A percentile compares a stretch with the other conserved stretches of the same genome.
Conservation (phyloP, 1,140 invertebrate species). For the Trachelipus rathkii region DNA sequence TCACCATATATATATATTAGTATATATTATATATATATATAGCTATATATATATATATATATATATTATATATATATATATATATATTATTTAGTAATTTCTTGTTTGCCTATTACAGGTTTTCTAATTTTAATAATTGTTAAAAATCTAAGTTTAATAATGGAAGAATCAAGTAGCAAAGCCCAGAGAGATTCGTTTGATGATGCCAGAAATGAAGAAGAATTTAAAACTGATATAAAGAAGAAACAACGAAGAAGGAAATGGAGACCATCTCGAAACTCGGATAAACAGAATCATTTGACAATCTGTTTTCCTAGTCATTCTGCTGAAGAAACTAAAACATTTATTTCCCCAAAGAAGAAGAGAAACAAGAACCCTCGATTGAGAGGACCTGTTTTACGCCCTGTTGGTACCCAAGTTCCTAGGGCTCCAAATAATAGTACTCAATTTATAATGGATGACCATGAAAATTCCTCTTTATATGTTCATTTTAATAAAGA, state of each 20-base stretch:
- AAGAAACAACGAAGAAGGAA: neutral
- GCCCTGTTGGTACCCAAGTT: conserved; percentile 46
- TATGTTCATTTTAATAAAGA: conserved; percentile 45
- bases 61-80: no score
- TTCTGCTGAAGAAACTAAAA: neutral
- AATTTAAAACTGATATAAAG: neutral
- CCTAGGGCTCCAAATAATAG: conserved; percentile 51
- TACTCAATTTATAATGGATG: conserved; percentile 51
- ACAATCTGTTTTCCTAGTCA: conserved; percentile 17
- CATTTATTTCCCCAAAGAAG: conserved; percentile 4
- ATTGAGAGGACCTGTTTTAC: conserved; percentile 40
- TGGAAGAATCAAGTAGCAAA: no score
- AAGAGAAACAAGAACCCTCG: conserved; percentile 12
- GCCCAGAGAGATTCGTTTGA: no score
- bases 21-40: no score
- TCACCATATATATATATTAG: no score
- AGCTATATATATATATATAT: no score
- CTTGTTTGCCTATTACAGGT: no score
- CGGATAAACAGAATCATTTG: neutral
- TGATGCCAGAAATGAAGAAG: neutral
- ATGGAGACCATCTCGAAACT: neutral
- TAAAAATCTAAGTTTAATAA: no score
- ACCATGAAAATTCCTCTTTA: conserved; percentile 48
- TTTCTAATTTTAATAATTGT: no score
- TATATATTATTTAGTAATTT: no score